Conservation (phyloP, 2,113 vertebrate genomes). For the Chionomys nivalis region DNA sequence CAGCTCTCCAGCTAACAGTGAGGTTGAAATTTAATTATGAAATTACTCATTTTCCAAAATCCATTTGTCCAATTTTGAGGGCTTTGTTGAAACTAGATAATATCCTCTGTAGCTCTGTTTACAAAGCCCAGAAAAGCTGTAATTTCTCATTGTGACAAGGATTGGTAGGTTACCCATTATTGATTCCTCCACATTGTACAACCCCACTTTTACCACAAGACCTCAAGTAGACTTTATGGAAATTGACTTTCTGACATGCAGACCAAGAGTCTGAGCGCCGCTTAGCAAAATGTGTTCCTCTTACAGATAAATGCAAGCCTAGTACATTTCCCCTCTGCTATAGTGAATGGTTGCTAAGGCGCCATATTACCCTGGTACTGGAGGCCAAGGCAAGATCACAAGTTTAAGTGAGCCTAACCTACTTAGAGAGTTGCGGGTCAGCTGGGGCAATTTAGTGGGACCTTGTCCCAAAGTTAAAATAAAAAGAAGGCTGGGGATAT, state of each 20-base stretch:
- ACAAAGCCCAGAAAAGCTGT: neutral
- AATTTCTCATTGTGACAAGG: neutral
- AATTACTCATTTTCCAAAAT: slow-evolving; percentile 45
- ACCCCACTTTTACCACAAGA: neutral
- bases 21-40: neutral
- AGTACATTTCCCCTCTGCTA: neutral
- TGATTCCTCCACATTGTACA: neutral
- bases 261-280: neutral
- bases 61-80: neutral
- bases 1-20: neutral
- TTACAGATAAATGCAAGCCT: neutral
- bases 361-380: neutral
- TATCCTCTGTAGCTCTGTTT: neutral
- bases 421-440: neutral
- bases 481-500: neutral
- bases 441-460: neutral
- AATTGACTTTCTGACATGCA: neutral
- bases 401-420: neutral
- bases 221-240: neutral
- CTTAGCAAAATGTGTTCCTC: slow-evolving; percentile 5
- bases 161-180: neutral
- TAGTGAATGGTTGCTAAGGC: neutral
- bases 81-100: slow-evolving; percentile 25
- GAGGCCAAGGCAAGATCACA: neutral
- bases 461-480: neutral